Base-by-base conservation (phyloP, 2,888 invertebrate genomes). In the Conops quadrifasciatus region DNA sequence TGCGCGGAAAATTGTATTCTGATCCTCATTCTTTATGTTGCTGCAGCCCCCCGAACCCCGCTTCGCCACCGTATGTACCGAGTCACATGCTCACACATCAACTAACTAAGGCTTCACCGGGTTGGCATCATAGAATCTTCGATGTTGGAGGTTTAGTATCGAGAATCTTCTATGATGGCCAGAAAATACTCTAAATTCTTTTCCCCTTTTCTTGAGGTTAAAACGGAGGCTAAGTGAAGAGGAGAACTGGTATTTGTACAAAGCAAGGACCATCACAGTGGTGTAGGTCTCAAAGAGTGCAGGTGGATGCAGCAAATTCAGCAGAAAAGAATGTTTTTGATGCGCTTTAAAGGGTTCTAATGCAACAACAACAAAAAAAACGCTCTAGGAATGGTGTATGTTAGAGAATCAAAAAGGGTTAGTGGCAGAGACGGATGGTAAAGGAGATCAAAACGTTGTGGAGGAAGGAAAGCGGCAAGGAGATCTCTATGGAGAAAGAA, bases 1-100 rank as follows among this genome's bases (percentile, higher is more conserved):
- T 83, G 81, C 79, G 83, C 83, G 83, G 82, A 81, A 81, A 81
- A 81, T 81, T 82, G 82, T 82, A 82, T 82, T 82, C 81, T 81
- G 78, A 78, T 78, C 75, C 77, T 66, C 56, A 56, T 30, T 56
- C 56, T 56, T 59, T 28, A 59, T 66, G 30, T 36, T 66, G 19
- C 30, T n/a, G 30, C n/a, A 26, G 30, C 30, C 16, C 5, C 36
- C n/a, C 66, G 30, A 53, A 63, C 1, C 47, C 19, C 16, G 21
- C 51, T 21, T 21, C 26, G 11, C 47, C 26, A 16, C 4, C 49
- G 45, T 49, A 16, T n/a, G 15, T 24, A 30, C 16, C 26, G 59
- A 36, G 5, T 13, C 24, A 62, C 62, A 36, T n/a, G 24, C 30
- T 7, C 62, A 43, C 36, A 62, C 62, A n/a, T 9, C 11, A 2